Evolutionary conservation across 35 echinoderm and acorn worm genomes (phyloP), one percentile per base, ranked within the genome.

Genomic region (Apostichopus californicus): DNA sequence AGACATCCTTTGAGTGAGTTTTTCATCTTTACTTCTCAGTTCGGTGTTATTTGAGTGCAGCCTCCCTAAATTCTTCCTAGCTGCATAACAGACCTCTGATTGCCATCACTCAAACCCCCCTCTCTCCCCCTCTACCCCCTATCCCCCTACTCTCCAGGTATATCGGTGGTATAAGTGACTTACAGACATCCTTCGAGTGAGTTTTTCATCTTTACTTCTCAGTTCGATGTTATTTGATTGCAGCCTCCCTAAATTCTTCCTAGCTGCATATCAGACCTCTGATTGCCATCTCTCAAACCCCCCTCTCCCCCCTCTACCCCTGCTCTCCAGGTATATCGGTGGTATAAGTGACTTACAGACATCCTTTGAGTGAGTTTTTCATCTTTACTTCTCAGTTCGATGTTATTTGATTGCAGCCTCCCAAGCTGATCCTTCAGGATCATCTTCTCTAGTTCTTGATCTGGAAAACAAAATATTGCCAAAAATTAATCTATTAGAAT

Each of bases 381-480:
- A 78, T 94, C 93, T 10, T 73, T 86, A 25, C 90, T 78, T 57
- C 86, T 94, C 28, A 96, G 77, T 63, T 96, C 95, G 54, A 77
- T 77, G 77, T 96, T 94, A 73, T 77, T 92, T 24, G 91, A 64
- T 78, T 81, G 91, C 77, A 96, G 73, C 89, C 95, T 80, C 52
- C 93, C 85, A 79, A 94, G 87, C 26, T 96, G 95, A 60, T 96
- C 95, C 24, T 92, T 78, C 65, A 96, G 81, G 26, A 94, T 83
- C 34, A 78, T 59, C 78, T 79, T 81, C 63, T 96, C 95, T 78
- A 94, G 56, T 59, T 86, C 24, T 90, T 96, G 90, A 23, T 96
- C 95, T 96, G 95, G 22, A 73, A 68, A 56, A 17, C 18, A 22
- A 77, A 78, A 46, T 46, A 46, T 46, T 63, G 79, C 34, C 21